Percentiles rank a stretch among this genome's conserved stretches.
Conservation (phyloP, 2,888 invertebrate species). For the Polymixis flavicincta region DNA sequence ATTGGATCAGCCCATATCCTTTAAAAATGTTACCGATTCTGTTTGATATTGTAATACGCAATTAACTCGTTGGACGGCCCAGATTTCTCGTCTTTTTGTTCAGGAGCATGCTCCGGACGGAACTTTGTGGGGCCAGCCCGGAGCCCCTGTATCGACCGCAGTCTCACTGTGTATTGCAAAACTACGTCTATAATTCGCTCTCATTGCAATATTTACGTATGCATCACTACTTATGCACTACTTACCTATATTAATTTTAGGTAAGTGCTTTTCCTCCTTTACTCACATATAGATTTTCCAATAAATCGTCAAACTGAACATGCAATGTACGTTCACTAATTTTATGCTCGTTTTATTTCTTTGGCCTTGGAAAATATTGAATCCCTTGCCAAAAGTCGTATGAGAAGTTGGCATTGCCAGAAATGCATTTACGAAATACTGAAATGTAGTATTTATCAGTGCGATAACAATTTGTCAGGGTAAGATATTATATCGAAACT, state of each 20-base stretch:
- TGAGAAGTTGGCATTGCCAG: constrained; percentile 47
- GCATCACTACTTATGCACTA: no score
- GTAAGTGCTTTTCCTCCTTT: constrained; percentile 9
- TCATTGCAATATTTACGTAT: no score
- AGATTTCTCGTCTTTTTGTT: constrained; percentile 16
- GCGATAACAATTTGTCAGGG: constrained; percentile 23
- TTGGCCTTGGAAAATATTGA: constrained; percentile 47
- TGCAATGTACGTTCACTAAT: constrained; percentile 35
- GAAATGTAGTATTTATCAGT: constrained; percentile 35
- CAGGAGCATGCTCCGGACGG: not conserved
- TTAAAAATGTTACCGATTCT: no score
- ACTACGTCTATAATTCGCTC: not conserved
- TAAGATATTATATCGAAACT: constrained; percentile 24
- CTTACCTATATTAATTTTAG: not conserved
- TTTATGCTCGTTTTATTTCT: constrained; percentile 44
- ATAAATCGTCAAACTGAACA: constrained; percentile 13
- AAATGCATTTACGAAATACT: constrained; percentile 37
- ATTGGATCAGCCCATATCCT: no score
- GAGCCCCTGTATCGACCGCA: not conserved
- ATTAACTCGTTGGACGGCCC: no score
- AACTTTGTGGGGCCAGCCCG: not conserved
- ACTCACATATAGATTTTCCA: constrained; percentile 6
- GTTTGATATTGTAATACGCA: no score
- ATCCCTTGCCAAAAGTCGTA: constrained; percentile 48
- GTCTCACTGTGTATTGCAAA: not conserved